Evolutionary conservation across 2,113 vertebrate species (phyloP).

Genomic region (Labeo rohita): DNA sequence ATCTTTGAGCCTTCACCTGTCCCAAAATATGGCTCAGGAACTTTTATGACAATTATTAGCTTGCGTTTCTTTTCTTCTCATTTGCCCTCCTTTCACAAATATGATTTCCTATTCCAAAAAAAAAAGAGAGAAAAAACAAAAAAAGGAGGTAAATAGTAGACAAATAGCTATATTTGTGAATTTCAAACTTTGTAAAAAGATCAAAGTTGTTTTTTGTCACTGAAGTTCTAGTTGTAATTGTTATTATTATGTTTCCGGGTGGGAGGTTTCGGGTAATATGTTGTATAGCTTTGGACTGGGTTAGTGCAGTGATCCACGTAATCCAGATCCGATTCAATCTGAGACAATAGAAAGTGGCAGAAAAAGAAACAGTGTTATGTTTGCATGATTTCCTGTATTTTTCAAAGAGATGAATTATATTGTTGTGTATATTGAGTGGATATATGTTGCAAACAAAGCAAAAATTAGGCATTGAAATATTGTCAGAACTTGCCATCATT

Average conservation of each 20-base stretch:
- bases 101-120: slow-evolving; percentile 67
- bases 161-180: slow-evolving; percentile 76
- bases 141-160: slow-evolving; percentile 59
- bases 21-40: slow-evolving; percentile 49
- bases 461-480: slow-evolving; percentile 67
- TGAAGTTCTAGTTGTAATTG: slow-evolving; percentile 70
- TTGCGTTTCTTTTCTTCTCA: slow-evolving; percentile 36
- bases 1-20: slow-evolving; percentile 53
- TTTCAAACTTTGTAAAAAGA: slow-evolving; percentile 77
- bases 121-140: slow-evolving; percentile 58
- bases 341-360: slow-evolving; percentile 70
- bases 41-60: slow-evolving; percentile 9
- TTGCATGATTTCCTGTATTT: slow-evolving; percentile 84
- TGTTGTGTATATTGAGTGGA: slow-evolving; percentile 78
- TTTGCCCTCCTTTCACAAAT: slow-evolving; percentile 49
- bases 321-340: slow-evolving; percentile 68
- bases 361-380: slow-evolving; percentile 75
- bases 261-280: slow-evolving; percentile 10
- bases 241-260: slow-evolving; percentile 39
- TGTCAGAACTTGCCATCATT: slow-evolving; percentile 63
- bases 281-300: slow-evolving; percentile 56
- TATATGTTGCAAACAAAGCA: slow-evolving; percentile 70
- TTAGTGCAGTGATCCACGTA: slow-evolving; percentile 69
- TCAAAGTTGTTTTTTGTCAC: slow-evolving; percentile 75
- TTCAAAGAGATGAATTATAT: slow-evolving; percentile 75